Base-by-base conservation (phyloP, 1,140 invertebrate species). In the Oncopodura yosiiana region DNA sequence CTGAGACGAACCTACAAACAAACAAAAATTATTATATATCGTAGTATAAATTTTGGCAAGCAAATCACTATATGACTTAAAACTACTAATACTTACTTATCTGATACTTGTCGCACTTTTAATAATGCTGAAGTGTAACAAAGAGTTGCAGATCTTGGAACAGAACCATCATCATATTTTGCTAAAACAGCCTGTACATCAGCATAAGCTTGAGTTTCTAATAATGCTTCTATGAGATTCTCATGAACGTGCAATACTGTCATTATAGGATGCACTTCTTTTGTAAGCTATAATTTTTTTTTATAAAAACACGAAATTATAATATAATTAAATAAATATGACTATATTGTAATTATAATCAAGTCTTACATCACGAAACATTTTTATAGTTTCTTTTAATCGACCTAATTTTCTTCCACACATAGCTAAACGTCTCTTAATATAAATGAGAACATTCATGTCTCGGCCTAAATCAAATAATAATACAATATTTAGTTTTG, bases 211-310 rank as follows among this genome's bases (percentile, higher is more conserved):
- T 94, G 90, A 79, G 94, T 86, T 75, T 97, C 93, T 50, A 99
- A 72, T 50, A 97, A 73, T 16, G 84, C 87, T 76, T 99, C 94
- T 66, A 98, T 90, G 37, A 99, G 74, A 75, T 98, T 99, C 75
- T 99, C 94, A 71, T 97, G 94, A 48, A 96, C 89, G 68, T 94
- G 92, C 53, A 97, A 78, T 32, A 94, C 84, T 72, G 89, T 93
- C 81, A 96, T 86, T 65, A 94, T 91, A n/a, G 88, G 86, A 49
- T 87, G 87, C 65, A 94, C 91, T 76, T 98, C 94, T 75, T 96
- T 96, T 21, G 93, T 92, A 41, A 97, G 73, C 81, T 83, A 69
- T 56, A 61, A 64, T 32, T 30, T 51, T 3, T 24, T 49, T 32
- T 44, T 49, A 38, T 11, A 49, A 37, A 29, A 37, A 49, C 2